Evolutionary conservation across 2,797 vertebrate genomes (phyloP).

Genomic region (Poecilia wingei): DNA sequence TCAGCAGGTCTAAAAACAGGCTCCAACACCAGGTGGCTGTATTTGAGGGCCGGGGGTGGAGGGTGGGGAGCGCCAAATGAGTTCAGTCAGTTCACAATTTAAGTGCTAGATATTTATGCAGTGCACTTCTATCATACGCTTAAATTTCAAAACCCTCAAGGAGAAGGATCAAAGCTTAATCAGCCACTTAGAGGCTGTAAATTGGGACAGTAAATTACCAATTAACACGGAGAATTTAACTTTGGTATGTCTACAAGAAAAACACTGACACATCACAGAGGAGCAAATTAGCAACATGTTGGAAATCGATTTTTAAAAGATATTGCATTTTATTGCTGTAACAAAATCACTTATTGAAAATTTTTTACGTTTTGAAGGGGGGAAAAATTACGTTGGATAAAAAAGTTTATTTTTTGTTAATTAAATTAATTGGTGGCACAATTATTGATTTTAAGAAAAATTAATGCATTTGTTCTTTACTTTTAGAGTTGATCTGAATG

Average conservation of each 20-base stretch:
- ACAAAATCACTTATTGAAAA: background rate
- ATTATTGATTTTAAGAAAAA: background rate
- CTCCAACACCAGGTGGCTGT: background rate
- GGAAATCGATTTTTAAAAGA: background rate
- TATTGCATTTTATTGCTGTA: background rate
- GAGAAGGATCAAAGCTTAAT: background rate
- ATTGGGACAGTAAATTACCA: conserved; percentile 6
- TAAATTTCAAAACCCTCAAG: background rate
- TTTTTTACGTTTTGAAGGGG: background rate
- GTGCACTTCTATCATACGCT: conserved; percentile 29
- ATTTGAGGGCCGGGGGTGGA: background rate
- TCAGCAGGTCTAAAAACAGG: conserved; percentile 26
- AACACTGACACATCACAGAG: background rate
- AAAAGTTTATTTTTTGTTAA: background rate
- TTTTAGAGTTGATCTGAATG: background rate
- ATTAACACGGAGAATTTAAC: conserved; percentile 10
- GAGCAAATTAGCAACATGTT: background rate
- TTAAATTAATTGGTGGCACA: background rate
- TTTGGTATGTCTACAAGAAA: conserved; percentile 11
- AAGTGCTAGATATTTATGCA: conserved; percentile 35
- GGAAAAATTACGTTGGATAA: background rate
- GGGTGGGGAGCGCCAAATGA: conserved; percentile 29
- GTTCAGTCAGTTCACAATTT: conserved; percentile 42
- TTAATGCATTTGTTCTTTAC: background rate
- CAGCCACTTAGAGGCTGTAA: background rate